Conservation (phyloP, 2,113 vertebrate genomes). For the Psittacula cyanocephala region DNA sequence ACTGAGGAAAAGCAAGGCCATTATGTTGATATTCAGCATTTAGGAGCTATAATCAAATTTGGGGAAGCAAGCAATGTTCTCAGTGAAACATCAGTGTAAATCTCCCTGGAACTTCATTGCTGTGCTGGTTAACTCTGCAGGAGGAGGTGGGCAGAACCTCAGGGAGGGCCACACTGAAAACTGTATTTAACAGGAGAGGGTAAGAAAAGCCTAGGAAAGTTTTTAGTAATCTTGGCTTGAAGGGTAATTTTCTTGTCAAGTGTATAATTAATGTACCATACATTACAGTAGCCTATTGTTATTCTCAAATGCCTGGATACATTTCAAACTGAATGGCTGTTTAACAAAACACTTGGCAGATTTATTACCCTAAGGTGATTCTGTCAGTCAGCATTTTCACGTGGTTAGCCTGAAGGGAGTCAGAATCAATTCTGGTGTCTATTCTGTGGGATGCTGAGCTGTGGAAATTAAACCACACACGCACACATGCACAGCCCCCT, state of each 20-base stretch:
- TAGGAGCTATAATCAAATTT: not conserved
- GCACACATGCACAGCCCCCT: not conserved
- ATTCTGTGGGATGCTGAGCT: constrained; percentile 31
- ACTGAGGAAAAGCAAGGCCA: not conserved
- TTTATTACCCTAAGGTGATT: constrained; percentile 73
- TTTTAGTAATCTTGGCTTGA: constrained; percentile 70
- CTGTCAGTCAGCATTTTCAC: constrained; percentile 75
- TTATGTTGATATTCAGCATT: not conserved
- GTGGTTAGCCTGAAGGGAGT: constrained; percentile 44
- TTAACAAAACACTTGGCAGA: constrained; percentile 77
- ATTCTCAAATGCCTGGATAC: constrained; percentile 68
- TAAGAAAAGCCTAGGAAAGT: constrained; percentile 2
- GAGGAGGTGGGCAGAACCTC: not conserved
- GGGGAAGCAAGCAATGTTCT: not conserved
- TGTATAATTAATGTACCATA: constrained; percentile 75
- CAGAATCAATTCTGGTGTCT: constrained; percentile 73
- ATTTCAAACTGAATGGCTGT: constrained; percentile 76
- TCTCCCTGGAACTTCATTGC: not conserved
- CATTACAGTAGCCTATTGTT: constrained; percentile 72
- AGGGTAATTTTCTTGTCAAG: constrained; percentile 81
- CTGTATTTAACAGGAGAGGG: not conserved
- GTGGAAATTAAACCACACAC: constrained; percentile 23
- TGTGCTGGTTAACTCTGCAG: not conserved
- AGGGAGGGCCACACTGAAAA: not conserved
- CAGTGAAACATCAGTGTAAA: not conserved